phyloP scores from a whole-genome alignment of 2,797 vertebrate genomes.

The Meriones psammophilus region DNA sequence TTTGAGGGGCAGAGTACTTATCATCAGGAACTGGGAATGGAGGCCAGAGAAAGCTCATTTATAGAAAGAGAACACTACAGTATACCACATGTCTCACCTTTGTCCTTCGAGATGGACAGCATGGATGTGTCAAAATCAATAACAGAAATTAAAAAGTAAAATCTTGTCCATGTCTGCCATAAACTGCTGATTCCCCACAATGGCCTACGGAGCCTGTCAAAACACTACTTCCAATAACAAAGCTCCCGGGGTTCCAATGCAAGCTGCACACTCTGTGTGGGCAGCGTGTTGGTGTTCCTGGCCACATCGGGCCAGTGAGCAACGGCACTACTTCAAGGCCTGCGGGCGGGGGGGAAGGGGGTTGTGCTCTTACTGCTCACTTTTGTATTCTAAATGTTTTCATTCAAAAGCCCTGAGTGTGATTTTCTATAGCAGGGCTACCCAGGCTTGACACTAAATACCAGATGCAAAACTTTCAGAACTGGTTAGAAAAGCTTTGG shows the following conservation, averaged over 20 bases:
- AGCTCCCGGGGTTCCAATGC: not conserved
- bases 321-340: not conserved
- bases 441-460: slow-evolving; percentile 79
- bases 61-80: not conserved
- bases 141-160: slow-evolving; percentile 8
- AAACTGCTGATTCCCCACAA: slow-evolving; percentile 16
- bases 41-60: not conserved
- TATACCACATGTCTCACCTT: not conserved
- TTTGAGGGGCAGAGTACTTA: not conserved
- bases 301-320: no score
- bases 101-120: not conserved
- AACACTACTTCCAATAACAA: not conserved
- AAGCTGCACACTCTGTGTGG: not conserved
- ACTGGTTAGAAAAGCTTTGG: not conserved
- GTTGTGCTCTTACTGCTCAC: no score
- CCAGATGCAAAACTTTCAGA: slow-evolving; percentile 82
- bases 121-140: slow-evolving; percentile 22
- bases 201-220: not conserved
- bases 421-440: slow-evolving; percentile 86
- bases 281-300: not conserved
- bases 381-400: slow-evolving; percentile 74
- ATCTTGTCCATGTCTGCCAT: slow-evolving; percentile 4
- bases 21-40: slow-evolving; percentile 18
- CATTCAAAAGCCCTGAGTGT: slow-evolving; percentile 89
- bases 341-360: not conserved